Evolutionary conservation across 2,888 invertebrate species (phyloP).

Genomic region (Scaptomyza flava): DNA sequence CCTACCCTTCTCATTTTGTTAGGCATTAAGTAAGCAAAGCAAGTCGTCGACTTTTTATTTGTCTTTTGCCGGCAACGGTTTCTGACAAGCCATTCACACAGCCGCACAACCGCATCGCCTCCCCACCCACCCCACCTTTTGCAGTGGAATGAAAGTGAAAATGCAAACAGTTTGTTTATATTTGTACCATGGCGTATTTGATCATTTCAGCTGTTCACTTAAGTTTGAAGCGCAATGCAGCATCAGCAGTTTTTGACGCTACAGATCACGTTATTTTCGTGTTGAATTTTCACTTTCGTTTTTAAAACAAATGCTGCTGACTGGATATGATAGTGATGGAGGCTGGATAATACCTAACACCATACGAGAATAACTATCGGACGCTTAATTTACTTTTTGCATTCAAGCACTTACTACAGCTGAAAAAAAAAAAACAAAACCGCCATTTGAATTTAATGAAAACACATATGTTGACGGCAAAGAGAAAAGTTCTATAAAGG

Average conservation of each 20-base stretch:
- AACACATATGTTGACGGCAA: background rate
- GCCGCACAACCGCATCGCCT: background rate
- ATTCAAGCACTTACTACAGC: background rate
- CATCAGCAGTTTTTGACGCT: slow-evolving; percentile 17
- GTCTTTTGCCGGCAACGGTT: slow-evolving; percentile 47
- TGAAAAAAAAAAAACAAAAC: background rate
- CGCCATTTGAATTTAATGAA: background rate
- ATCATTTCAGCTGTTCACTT: slow-evolving; percentile 31
- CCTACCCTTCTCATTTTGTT: slow-evolving; percentile 34
- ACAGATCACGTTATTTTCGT: slow-evolving; percentile 65
- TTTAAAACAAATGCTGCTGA: slow-evolving; percentile 30
- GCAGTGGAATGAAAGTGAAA: slow-evolving; percentile 62
- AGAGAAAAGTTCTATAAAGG: background rate
- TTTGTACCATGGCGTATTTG: slow-evolving; percentile 49
- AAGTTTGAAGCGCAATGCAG: slow-evolving; percentile 10
- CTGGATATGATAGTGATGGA: slow-evolving; percentile 14
- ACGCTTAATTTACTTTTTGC: background rate
- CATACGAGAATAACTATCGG: background rate
- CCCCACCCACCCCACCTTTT: background rate
- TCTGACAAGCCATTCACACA: slow-evolving; percentile 30
- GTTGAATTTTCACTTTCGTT: slow-evolving; percentile 75
- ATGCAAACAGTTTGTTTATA: slow-evolving; percentile 69
- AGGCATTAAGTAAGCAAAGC: slow-evolving; percentile 59
- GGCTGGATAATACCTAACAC: slow-evolving; percentile 9
- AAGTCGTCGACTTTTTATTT: slow-evolving; percentile 73